Evolutionary conservation across 1,140 invertebrate species (phyloP).

Genomic region (Nephotettix cincticeps): DNA sequence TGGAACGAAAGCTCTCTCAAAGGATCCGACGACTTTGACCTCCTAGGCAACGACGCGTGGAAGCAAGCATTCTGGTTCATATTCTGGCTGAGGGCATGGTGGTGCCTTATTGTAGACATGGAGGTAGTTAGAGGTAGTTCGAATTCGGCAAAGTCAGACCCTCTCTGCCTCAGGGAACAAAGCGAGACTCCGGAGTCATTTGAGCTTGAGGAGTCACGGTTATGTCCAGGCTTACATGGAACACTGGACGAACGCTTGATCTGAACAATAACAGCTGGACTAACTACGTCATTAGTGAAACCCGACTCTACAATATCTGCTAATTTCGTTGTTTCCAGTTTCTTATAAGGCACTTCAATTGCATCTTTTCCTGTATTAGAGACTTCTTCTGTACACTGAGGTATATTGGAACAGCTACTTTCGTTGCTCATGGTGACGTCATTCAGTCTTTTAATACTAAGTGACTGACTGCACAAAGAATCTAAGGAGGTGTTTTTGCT

Average conservation of each 20-base stretch:
- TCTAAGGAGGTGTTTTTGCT: constrained; percentile 35
- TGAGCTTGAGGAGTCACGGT: constrained; percentile 79
- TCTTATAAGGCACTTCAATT: constrained; percentile 8
- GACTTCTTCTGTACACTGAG: not conserved
- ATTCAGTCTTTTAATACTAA: constrained; percentile 4
- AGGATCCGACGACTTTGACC: constrained; percentile 74
- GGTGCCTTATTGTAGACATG: constrained; percentile 53
- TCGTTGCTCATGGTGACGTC: constrained; percentile 3
- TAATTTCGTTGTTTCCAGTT: not conserved
- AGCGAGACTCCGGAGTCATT: constrained; percentile 82
- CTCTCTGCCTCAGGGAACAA: constrained; percentile 63
- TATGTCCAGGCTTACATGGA: constrained; percentile 71
- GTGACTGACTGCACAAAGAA: constrained; percentile 33
- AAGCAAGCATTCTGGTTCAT: constrained; percentile 52
- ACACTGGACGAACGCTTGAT: constrained; percentile 77
- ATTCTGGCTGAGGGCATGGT: constrained; percentile 20
- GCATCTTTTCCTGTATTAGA: not conserved
- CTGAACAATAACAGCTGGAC: constrained; percentile 49
- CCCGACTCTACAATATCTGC: not conserved
- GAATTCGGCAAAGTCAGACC: constrained; percentile 64
- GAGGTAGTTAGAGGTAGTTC: constrained; percentile 63
- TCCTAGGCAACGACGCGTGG: constrained; percentile 65
- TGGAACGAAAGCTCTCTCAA: constrained; percentile 68
- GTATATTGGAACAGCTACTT: constrained; percentile 1
- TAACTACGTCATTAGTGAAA: not conserved